A percentile compares a stretch with the other conserved stretches of the same genome.
phyloP scores from a whole-genome alignment of 2,113 vertebrate genomes.

The Nesoenas mayeri region DNA sequence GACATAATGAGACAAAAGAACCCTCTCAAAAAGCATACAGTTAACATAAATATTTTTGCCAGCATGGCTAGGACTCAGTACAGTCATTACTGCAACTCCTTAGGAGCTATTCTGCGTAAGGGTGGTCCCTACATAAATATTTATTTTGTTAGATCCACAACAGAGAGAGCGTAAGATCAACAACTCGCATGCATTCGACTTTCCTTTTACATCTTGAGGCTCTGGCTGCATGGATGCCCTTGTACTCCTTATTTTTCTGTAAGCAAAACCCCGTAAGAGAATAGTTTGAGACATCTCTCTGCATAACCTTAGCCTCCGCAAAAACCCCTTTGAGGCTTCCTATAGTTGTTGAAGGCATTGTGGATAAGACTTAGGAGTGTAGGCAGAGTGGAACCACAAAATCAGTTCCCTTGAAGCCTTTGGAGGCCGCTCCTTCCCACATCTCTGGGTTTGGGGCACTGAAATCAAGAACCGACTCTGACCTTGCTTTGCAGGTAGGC shows the following conservation, averaged over 20 bases:
- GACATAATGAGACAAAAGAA: neutral
- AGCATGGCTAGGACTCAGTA: neutral
- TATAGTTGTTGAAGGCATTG: neutral
- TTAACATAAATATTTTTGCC: conserved; percentile 70
- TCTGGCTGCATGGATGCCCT: neutral
- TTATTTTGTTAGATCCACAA: conserved; percentile 66
- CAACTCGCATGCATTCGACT: neutral
- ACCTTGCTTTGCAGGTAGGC: neutral
- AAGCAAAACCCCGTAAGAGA: neutral
- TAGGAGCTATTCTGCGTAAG: conserved; percentile 42
- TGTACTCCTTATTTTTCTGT: neutral
- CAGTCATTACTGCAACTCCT: conserved; percentile 45
- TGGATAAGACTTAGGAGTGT: neutral
- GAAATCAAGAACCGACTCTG: rapidly evolving
- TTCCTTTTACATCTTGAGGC: neutral
- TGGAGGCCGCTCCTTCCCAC: rapidly evolving
- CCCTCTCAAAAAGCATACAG: neutral
- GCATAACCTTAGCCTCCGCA: rapidly evolving
- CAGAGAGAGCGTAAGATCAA: conserved; percentile 28
- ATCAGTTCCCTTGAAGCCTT: neutral
- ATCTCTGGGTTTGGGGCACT: rapidly evolving
- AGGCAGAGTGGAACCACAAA: neutral
- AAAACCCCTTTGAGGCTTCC: neutral
- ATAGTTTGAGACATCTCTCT: neutral
- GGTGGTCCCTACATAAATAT: conserved; percentile 75